Conservation (phyloP, 2,888 invertebrate genomes). For the Rhabditophanes sp. region DNA sequence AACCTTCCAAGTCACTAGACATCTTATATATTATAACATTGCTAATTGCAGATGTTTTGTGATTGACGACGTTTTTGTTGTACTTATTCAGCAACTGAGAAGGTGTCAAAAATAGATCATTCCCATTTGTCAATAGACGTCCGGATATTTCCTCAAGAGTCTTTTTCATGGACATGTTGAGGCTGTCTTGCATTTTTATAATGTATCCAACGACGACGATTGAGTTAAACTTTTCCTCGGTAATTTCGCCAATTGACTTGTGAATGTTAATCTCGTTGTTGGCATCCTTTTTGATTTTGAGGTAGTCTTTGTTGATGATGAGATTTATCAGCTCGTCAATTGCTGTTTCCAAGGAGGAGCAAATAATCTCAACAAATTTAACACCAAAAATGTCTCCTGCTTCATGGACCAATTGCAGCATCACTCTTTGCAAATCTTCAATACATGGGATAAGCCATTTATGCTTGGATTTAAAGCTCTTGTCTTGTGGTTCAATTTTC, state of each 20-base stretch:
- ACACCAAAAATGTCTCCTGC: slow-evolving; percentile 13
- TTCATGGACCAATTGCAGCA: slow-evolving; percentile 18
- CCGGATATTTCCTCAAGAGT: too few species aligned
- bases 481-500: background rate
- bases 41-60: slow-evolving; percentile 16
- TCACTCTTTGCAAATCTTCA: slow-evolving; percentile 16
- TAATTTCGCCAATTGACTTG: slow-evolving; percentile 14
- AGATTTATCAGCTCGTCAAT: slow-evolving; percentile 13
- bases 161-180: too few species aligned
- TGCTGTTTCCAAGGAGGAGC: slow-evolving; percentile 18
- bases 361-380: slow-evolving; percentile 10
- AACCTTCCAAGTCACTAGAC: slow-evolving; percentile 16
- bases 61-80: slow-evolving; percentile 12
- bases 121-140: slow-evolving; percentile 13
- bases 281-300: slow-evolving; percentile 9
- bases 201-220: slow-evolving; percentile 17
- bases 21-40: slow-evolving; percentile 14
- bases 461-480: slow-evolving; percentile 11
- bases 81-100: slow-evolving; percentile 17
- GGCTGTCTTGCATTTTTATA: too few species aligned
- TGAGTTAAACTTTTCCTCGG: slow-evolving; percentile 15
- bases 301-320: slow-evolving; percentile 12
- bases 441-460: slow-evolving; percentile 16
- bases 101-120: too few species aligned
- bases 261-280: slow-evolving; percentile 5